Evolutionary conservation across 2,797 vertebrate genomes (phyloP).

Genomic region (Craterocephalus amniculus): DNA sequence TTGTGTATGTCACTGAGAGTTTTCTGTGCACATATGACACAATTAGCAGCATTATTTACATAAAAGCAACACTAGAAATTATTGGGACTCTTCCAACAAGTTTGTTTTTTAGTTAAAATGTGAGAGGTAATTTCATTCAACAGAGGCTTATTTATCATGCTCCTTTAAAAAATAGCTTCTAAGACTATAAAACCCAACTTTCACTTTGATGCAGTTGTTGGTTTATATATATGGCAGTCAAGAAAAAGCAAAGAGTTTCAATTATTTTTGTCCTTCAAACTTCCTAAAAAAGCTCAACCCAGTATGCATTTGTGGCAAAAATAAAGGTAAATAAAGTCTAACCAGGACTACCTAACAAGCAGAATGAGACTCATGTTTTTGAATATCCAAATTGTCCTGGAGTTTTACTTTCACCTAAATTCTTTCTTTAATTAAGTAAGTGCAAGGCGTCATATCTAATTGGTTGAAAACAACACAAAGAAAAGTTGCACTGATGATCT

Average conservation of each 20-base stretch:
- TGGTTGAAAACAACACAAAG: too few relatives aligned
- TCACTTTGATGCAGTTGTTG: not conserved
- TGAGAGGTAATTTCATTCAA: not conserved
- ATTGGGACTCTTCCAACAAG: too few relatives aligned
- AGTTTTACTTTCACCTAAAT: not conserved
- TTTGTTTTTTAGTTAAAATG: too few relatives aligned
- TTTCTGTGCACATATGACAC: too few relatives aligned
- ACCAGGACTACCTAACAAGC: not conserved
- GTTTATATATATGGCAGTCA: not conserved
- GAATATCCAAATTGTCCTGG: not conserved
- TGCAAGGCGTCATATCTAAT: too few relatives aligned
- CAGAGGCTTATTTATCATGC: not conserved
- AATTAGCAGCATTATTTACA: too few relatives aligned
- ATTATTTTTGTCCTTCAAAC: not conserved
- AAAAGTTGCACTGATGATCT: too few relatives aligned
- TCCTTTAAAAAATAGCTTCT: not conserved
- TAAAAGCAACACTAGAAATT: too few relatives aligned
- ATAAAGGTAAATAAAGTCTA: not conserved
- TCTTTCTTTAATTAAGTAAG: too few relatives aligned
- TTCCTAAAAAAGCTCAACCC: not conserved
- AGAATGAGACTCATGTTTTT: not conserved
- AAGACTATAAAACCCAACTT: not conserved
- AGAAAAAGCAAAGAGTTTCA: not conserved
- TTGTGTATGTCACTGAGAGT: too few relatives aligned
- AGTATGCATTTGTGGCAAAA: not conserved